Base-by-base conservation (phyloP, 1,140 invertebrate species). In the fruit fly (Drosophila melanogaster) region DNA sequence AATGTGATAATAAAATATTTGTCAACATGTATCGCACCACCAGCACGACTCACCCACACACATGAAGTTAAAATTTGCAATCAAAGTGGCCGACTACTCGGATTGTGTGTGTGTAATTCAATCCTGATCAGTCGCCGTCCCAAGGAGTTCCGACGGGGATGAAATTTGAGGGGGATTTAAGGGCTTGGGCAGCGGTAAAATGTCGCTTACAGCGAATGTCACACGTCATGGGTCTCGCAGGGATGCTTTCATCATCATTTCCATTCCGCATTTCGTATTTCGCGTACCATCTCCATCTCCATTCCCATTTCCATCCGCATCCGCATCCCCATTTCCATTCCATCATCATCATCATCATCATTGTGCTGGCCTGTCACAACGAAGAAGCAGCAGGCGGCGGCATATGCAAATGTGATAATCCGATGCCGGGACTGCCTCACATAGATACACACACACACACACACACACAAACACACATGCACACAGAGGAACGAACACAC, bases 1-100 rank as follows among this genome's bases (percentile, higher is more conserved):
- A 89, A 89, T 89, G 84, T 89, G 73, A 89, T 89, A 89, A 89
- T 89, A 89, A 89, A 89, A 89, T 89, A 89, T 89, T 89, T 89
- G 84, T 80, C 84, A 84, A 80, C 84, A 71, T 80, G 86, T 80
- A 89, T 64, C 51, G 40, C 47, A 47, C 55, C 8, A 37, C n/a
- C n/a, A 24, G 26, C 33, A 35, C 7, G n/a, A 54, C 44, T 49
- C 56, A 59, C 55, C n/a, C 44, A 56, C 15, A 17, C 51, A 47
- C 54, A 65, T n/a, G 41, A 8, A 19, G 62, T 61, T 78, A 70
- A 76, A 81, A 78, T 83, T 83, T 76, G 79, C 79, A 89, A 89
- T 89, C 84, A 89, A 89, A 89, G 84, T 89, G 77, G 79, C 84
- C 84, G 77, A 78, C 66, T 81, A 80, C 83, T 77, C 72, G 80